Base-by-base conservation (phyloP, 2,888 invertebrate genomes). In the Drosophila neutralis region DNA sequence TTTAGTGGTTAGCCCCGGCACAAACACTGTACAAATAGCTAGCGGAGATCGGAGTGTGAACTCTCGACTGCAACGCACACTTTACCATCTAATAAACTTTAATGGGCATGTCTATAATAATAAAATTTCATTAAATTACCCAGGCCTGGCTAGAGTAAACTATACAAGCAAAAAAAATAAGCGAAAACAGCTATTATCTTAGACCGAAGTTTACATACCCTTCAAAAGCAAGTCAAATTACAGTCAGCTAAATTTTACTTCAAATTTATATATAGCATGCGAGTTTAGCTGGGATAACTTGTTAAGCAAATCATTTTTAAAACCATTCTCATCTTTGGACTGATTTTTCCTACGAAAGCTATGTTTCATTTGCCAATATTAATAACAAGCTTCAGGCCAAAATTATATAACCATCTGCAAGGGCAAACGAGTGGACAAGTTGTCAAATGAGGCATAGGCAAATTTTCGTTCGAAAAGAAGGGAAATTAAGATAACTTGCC, bases 121-220 rank as follows among this genome's bases (percentile, higher is more conserved):
- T 91, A 91, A 91, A 91, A 90, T 90, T 91, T 90, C 87, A 91
- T 91, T 88, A 89, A 90, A 90, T 75, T 81, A 73, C 83, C 82
- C 64, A 63, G 65, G 21, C 60, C 62, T 38, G 54, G 60, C 61
- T 10, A 15, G 29, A 29, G 45, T 29, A 4, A 27, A 42, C 27
- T 29, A 18, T 4, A 40, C n/a, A 7, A 24, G n/a, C 15, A 40
- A 38, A 58, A 51, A 15, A 33, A n/a, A n/a, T 42, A 31, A 8
- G 4, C 45, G 24, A 4, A 24, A 8, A 2, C 2, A 24, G 1
- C 2, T 4, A 0, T 24, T 4, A 1, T 15, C 4, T 8, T 7
- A 2, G 2, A 4, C 15, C 45, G 45, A 45, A 24, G 24, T 24
- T 24, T 8, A 15, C 15, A 45, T 24, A 45, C 45, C 8, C 45